phyloP scores from a whole-genome alignment of 2,888 invertebrate species.

The Brachypalpus laphriformis region DNA sequence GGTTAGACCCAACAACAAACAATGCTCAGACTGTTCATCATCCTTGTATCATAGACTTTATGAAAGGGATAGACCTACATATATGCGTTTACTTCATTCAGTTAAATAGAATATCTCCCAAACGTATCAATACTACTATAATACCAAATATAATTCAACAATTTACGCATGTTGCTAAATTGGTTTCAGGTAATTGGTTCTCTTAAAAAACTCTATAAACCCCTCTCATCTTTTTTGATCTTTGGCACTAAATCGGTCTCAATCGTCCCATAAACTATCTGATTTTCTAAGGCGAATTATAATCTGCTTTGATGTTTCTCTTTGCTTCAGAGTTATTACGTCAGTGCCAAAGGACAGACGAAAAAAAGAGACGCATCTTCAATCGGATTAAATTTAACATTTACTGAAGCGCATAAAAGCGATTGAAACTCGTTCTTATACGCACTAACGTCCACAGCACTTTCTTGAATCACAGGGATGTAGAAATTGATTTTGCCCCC shows the following conservation, averaged over 20 bases:
- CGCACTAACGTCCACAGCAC: neutral
- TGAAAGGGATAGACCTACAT: neutral
- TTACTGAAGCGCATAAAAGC: constrained; percentile 33
- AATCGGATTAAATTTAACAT: constrained; percentile 30
- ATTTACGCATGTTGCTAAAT: neutral
- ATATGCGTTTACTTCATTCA: neutral
- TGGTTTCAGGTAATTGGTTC: neutral
- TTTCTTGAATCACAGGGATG: constrained; percentile 22
- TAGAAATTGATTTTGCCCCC: constrained; percentile 40
- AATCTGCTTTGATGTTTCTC: constrained; percentile 34
- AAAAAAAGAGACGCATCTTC: neutral
- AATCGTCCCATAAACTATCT: neutral
- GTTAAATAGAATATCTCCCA: neutral
- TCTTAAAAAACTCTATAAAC: neutral
- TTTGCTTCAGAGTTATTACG: constrained; percentile 1
- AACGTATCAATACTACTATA: neutral
- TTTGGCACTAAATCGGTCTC: constrained; percentile 9
- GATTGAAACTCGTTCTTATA: constrained; percentile 17
- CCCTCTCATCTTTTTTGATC: constrained; percentile 4
- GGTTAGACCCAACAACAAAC: too few species aligned
- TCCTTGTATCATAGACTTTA: too few species aligned
- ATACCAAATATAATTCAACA: neutral
- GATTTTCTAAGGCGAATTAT: neutral
- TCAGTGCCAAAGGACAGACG: neutral
- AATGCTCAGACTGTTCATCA: too few species aligned